Percentiles rank a stretch among this genome's conserved stretches.
phyloP scores from a whole-genome alignment of 2,888 invertebrate genomes.

The Blastobasis lacticolella region DNA sequence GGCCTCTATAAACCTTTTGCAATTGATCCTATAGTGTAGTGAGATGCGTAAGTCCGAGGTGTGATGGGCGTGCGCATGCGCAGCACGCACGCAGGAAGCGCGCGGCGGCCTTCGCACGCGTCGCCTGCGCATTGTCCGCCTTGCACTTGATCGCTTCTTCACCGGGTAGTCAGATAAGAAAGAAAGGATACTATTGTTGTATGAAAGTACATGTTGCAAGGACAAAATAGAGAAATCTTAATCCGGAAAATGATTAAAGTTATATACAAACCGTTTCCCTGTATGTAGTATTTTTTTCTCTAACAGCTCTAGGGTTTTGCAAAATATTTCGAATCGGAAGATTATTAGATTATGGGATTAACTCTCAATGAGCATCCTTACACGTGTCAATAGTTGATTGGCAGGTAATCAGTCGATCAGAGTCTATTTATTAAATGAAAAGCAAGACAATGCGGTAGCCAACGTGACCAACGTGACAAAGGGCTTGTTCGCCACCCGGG shows the following conservation, averaged over 20 bases:
- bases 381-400: conserved; percentile 50
- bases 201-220: too few species aligned
- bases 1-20: too few species aligned
- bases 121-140: conserved; percentile 36
- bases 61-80: conserved; percentile 34
- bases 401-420: conserved; percentile 47
- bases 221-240: too few species aligned
- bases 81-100: conserved; percentile 71
- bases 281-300: too few species aligned
- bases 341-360: too few species aligned
- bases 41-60: too few species aligned
- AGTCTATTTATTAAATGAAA: conserved; percentile 42
- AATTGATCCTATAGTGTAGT: too few species aligned
- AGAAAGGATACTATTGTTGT: too few species aligned
- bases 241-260: too few species aligned
- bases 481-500: conserved; percentile 28
- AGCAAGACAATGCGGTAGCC: conserved; percentile 40
- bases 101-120: conserved; percentile 56
- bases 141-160: conserved; percentile 30
- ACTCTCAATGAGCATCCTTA: conserved; percentile 6
- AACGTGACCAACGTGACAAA: conserved; percentile 66
- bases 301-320: neutral
- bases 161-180: too few species aligned
- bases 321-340: too few species aligned
- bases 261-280: too few species aligned